Conservation (phyloP, 2,888 invertebrate species). For the Opisthograptis luteolata region DNA sequence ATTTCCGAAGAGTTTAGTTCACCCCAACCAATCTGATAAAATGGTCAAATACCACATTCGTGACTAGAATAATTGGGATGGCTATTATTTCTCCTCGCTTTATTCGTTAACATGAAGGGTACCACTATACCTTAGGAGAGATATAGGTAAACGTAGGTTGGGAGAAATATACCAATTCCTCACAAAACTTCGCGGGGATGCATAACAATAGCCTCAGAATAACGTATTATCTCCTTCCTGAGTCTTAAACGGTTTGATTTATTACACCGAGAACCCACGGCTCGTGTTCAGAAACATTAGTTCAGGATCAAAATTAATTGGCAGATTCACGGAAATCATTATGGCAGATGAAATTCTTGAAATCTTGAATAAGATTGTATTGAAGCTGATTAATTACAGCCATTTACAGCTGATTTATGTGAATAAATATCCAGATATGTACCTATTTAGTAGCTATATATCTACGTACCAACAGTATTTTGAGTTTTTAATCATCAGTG, state of each 20-base stretch:
- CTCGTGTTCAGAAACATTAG: slow-evolving; percentile 18
- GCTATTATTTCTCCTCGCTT: slow-evolving; percentile 28
- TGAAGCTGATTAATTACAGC: slow-evolving; percentile 7
- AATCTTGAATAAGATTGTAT: slow-evolving; percentile 13
- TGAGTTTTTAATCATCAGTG: too few species aligned
- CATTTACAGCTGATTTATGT: slow-evolving; percentile 6
- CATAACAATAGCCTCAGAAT: slow-evolving; percentile 37
- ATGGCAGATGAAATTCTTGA: slow-evolving; percentile 20
- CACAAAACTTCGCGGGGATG: slow-evolving; percentile 36
- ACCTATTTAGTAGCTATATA: too few species aligned
- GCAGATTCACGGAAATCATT: slow-evolving; percentile 21
- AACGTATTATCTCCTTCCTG: slow-evolving; percentile 33
- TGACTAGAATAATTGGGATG: slow-evolving; percentile 37
- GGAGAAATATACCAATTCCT: slow-evolving; percentile 34
- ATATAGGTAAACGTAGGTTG: slow-evolving; percentile 17
- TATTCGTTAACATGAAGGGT: slow-evolving; percentile 19
- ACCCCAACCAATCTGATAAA: slow-evolving; percentile 18
- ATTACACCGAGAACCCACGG: slow-evolving; percentile 20
- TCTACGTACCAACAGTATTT: too few species aligned
- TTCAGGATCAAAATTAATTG: slow-evolving; percentile 23
- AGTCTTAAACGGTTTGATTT: slow-evolving; percentile 38
- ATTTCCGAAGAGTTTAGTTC: slow-evolving; percentile 17
- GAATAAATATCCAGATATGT: not conserved
- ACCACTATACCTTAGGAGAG: slow-evolving; percentile 14
- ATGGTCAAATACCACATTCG: slow-evolving; percentile 35